Percentiles rank a stretch among this genome's conserved stretches.
phyloP scores from a whole-genome alignment of 2,888 invertebrate species.

The Drosophila incognita region DNA sequence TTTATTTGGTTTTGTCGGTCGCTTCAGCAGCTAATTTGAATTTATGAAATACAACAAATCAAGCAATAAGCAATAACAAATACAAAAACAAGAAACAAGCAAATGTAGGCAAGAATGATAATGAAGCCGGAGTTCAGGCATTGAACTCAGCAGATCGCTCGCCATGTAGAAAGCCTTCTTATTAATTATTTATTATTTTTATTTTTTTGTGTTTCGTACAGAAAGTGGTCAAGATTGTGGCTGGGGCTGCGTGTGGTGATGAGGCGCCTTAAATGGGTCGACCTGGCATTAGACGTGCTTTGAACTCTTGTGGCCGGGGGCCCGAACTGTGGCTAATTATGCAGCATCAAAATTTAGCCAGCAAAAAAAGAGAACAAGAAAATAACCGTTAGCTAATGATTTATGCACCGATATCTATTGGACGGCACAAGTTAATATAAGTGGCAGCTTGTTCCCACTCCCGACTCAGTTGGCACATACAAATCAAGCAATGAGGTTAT shows the following conservation, averaged over 20 bases:
- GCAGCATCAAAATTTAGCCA: slow-evolving; percentile 26
- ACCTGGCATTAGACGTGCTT: slow-evolving; percentile 59
- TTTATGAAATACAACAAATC: slow-evolving; percentile 30
- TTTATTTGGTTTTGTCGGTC: slow-evolving; percentile 18
- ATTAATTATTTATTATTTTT: not conserved
- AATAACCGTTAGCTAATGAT: slow-evolving; percentile 69
- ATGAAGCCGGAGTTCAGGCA: slow-evolving; percentile 58
- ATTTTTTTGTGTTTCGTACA: not conserved
- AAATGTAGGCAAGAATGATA: slow-evolving; percentile 46
- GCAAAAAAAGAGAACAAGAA: slow-evolving; percentile 15
- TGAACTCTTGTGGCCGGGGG: slow-evolving; percentile 56
- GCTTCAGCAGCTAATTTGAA: slow-evolving; percentile 38
- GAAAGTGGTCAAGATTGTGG: slow-evolving; percentile 17
- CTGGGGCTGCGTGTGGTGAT: not conserved
- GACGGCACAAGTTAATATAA: slow-evolving; percentile 70
- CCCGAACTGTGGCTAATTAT: slow-evolving; percentile 43
- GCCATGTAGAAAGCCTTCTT: slow-evolving; percentile 47
- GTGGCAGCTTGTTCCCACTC: slow-evolving; percentile 27
- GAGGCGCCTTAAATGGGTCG: slow-evolving; percentile 49
- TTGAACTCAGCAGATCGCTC: slow-evolving; percentile 49
- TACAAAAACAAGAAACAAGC: slow-evolving; percentile 6
- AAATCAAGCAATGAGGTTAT: slow-evolving; percentile 41
- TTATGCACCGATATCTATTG: slow-evolving; percentile 45
- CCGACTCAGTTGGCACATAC: slow-evolving; percentile 52
- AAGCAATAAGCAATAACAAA: not conserved